Base-by-base conservation (phyloP, 2,797 vertebrate genomes). In the Onychomys arenicola region DNA sequence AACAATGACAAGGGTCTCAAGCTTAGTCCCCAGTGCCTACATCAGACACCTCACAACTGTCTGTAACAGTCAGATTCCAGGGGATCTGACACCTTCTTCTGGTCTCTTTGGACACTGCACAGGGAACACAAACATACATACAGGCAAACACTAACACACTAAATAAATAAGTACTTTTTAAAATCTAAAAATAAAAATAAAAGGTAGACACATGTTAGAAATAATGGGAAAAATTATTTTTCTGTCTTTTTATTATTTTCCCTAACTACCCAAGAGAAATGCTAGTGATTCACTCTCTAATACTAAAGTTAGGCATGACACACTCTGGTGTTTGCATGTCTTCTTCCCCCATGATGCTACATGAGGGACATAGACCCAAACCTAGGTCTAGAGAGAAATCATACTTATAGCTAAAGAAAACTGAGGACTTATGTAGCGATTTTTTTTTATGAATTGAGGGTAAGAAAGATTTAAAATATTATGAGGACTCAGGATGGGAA, bases 351-450 rank as follows among this genome's bases (percentile, higher is more conserved):
- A 21, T 34, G 76, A 59, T 25, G 67, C n/a, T 49, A 29, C 61
- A 67, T 71, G 27, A n/a, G 65, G 23, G 46, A 83, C 32, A 73
- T 57, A 7, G 13, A 61, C 14, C 1, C 9, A 49, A 91, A 84
- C 88, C 94, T 37, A 21, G 46, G 95, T 14, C 87, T 85, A 11
- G 78, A 89, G 71, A 92, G 63, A 95, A 65, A 43, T 2, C 1
- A 76, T 91, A 80, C 93, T 46, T 77, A 93, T 90, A 89, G 75
- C 95, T 94, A 97, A 76, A 96, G 97, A 94, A 98, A 97, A 97
- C 82, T 46, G 59, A n/a, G 2, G 4, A n/a, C 93, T 76, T 76
- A 81, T 86, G 37, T 0, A n/a, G 21, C 75, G 9, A 86, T 69
- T 69, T 92, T 69, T 92, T n/a, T 93, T 90, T 85, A 92, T 77